These are phyloP conservation scores for Vombatus ursinus DNA, from an alignment of 2,113 vertebrate species.

Conservation along the genomic window DNA sequence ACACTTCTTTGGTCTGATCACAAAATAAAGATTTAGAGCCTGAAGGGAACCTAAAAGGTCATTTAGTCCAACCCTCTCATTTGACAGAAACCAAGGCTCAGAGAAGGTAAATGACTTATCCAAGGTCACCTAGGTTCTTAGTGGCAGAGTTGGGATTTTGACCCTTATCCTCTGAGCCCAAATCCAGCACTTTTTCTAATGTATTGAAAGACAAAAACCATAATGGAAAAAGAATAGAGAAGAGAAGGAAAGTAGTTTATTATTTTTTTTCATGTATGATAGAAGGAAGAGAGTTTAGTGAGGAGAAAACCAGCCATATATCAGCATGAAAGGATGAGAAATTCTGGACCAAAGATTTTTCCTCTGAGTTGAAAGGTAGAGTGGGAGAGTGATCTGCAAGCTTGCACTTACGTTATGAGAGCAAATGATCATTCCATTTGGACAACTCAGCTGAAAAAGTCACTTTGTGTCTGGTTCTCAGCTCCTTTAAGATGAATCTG, in stretches of 20 bases:
- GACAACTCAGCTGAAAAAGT: not conserved
- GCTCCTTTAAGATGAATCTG: not conserved
- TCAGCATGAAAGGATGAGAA: not conserved
- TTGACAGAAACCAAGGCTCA: not conserved
- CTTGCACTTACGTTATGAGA: not conserved
- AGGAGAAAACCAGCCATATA: not conserved
- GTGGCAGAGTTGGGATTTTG: not conserved
- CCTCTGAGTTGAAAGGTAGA: not conserved
- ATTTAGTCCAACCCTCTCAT: not conserved
- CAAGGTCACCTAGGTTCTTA: not conserved
- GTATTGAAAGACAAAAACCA: not conserved
- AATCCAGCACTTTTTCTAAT: not conserved
- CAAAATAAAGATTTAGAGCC: not conserved
- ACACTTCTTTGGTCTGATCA: not conserved
- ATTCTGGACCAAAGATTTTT: conserved; percentile 23
- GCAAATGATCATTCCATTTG: not conserved
- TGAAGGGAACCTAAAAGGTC: not conserved
- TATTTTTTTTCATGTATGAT: not conserved
- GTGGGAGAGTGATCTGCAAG: not conserved
- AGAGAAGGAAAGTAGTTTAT: not conserved
- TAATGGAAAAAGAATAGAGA: not conserved
- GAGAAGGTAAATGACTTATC: not conserved
- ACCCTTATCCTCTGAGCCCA: not conserved
- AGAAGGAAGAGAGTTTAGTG: not conserved
- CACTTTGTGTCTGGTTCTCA: not conserved